Conservation (phyloP, 2,888 invertebrate species). For the Diploptera punctata region DNA sequence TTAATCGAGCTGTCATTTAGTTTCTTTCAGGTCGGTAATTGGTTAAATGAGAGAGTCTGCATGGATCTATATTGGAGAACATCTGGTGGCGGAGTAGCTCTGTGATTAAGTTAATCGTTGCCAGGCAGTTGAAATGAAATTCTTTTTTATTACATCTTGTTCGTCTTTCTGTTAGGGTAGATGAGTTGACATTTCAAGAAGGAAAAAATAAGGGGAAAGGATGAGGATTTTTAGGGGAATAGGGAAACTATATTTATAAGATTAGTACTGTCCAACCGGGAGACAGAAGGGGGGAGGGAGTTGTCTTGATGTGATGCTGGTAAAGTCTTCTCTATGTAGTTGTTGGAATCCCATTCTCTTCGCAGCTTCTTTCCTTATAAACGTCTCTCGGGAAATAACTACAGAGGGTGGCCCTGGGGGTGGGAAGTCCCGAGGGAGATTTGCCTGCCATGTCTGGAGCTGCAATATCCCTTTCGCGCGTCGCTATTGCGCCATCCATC, state of each 20-base stretch:
- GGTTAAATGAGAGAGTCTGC: no score
- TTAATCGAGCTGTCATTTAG: no score
- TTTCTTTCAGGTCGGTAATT: no score
- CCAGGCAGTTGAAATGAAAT: constrained; percentile 36
- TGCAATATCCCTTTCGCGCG: constrained; percentile 34
- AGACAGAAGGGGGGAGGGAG: not conserved
- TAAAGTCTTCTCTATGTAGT: constrained; percentile 30
- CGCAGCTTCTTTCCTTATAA: constrained; percentile 33
- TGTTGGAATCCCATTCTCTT: constrained; percentile 35
- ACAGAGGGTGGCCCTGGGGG: constrained; percentile 13
- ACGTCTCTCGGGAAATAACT: constrained; percentile 38
- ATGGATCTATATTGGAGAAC: no score
- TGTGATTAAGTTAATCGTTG: constrained; percentile 37
- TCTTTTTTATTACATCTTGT: constrained; percentile 35
- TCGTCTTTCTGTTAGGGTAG: constrained; percentile 18
- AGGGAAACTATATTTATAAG: constrained; percentile 26
- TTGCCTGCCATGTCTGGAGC: constrained; percentile 35
- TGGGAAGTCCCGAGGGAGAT: constrained; percentile 25
- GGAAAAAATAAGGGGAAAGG: not conserved
- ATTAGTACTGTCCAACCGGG: constrained; percentile 22
- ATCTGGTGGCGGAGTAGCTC: not conserved
- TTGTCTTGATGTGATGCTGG: constrained; percentile 31
- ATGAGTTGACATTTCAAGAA: constrained; percentile 32
- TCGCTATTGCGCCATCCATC: constrained; percentile 34
- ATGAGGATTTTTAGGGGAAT: constrained; percentile 7